A percentile compares a stretch with the other conserved stretches of the same genome.
These are phyloP conservation scores for Amyelois transitella DNA, from an alignment of 1,140 invertebrate genomes.

Conservation along the genomic window DNA sequence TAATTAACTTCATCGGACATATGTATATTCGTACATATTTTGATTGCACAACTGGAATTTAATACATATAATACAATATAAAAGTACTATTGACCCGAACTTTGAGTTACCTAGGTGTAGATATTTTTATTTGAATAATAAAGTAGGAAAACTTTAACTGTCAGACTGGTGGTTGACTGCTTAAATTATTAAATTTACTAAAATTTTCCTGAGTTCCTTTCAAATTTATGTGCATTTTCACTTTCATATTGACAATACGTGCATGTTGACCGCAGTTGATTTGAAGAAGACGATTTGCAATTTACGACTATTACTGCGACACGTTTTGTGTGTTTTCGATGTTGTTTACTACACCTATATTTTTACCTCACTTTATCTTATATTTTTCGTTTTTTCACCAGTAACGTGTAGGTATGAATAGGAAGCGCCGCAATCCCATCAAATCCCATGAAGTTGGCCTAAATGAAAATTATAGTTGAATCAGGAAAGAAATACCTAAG, in stretches of 20 bases:
- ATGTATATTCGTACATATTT: slow-evolving; percentile 56
- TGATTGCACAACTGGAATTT: slow-evolving; percentile 54
- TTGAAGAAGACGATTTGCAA: slow-evolving; percentile 36
- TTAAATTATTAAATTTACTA: no score
- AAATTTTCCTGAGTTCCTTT: not conserved
- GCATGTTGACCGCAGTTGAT: slow-evolving; percentile 48
- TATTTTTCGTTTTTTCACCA: no score
- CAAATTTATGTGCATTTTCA: not conserved
- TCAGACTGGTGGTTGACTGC: no score
- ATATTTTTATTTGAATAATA: no score
- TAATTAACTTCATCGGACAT: slow-evolving; percentile 14
- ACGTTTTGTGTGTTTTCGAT: no score
- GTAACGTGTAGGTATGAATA: no score
- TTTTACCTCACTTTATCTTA: no score
- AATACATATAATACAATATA: not conserved
- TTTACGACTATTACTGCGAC: not conserved
- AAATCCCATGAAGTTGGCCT: not conserved
- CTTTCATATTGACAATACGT: slow-evolving; percentile 4
- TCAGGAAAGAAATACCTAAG: slow-evolving; percentile 8
- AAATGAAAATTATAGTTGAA: not conserved
- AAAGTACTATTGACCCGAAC: not conserved
- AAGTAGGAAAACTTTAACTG: no score
- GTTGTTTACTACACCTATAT: no score
- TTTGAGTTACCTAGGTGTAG: no score
- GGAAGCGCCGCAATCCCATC: no score